Evolutionary conservation across 2,113 vertebrate genomes (phyloP).

Genomic region (Montifringilla adamsi): DNA sequence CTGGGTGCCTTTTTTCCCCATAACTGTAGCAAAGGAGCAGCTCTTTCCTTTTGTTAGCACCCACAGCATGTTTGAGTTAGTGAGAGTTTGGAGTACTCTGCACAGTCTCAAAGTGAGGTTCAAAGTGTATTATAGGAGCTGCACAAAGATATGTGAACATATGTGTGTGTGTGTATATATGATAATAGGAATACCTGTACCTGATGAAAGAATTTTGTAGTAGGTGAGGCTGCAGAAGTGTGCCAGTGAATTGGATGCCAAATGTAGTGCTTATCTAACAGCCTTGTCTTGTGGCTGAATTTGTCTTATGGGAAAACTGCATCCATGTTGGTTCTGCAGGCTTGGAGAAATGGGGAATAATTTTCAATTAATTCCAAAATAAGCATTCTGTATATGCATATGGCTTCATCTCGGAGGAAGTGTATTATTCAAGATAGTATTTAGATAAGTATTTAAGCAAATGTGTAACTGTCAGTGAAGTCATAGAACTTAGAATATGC

Average conservation of each 20-base stretch:
- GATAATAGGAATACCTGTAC: not conserved
- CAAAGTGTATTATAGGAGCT: not conserved
- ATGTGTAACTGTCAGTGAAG: not conserved
- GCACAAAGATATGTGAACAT: not conserved
- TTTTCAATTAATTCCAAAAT: conserved; percentile 26
- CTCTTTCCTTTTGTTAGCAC: not conserved
- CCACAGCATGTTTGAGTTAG: not conserved
- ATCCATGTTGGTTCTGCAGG: not conserved
- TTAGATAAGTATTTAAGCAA: not conserved
- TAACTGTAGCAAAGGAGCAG: not conserved
- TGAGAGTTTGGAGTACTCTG: not conserved
- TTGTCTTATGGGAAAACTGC: not conserved
- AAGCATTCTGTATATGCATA: not conserved
- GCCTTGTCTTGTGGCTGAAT: not conserved
- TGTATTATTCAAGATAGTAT: not conserved
- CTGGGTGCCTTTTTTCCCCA: accelerated
- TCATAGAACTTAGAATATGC: not conserved
- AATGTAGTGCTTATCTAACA: not conserved
- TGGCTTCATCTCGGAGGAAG: not conserved
- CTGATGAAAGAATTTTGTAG: not conserved
- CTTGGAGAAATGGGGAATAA: not conserved
- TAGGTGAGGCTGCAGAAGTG: not conserved
- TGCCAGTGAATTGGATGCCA: not conserved
- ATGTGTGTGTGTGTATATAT: not conserved
- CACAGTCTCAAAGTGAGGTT: not conserved